Conservation (phyloP, 2,888 invertebrate genomes). For the Ommatoiulus sabulosus region DNA sequence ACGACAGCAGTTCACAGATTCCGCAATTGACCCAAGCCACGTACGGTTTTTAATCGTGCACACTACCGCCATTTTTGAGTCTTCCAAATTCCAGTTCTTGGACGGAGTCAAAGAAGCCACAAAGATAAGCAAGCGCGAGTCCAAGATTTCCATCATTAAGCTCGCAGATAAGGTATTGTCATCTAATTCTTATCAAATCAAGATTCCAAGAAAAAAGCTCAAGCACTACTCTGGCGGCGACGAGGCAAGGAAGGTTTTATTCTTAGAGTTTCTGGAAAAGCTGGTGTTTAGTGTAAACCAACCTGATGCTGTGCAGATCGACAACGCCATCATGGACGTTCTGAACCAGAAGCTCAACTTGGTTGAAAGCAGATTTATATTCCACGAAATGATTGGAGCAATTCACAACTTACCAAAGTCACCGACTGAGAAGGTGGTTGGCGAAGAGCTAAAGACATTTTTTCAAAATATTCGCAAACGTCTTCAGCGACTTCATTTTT, state of each 20-base stretch:
- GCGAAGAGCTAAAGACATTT: not conserved
- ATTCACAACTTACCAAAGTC: not conserved
- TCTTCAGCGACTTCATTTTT: not conserved
- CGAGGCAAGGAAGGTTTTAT: not conserved
- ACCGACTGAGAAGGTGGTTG: not conserved
- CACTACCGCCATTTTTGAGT: not conserved
- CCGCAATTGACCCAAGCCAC: not conserved
- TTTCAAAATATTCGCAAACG: not conserved
- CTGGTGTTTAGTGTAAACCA: not conserved
- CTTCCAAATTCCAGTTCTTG: not conserved
- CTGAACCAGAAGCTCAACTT: not conserved
- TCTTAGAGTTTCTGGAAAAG: constrained; percentile 3
- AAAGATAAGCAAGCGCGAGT: not conserved
- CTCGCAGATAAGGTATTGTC: not conserved
- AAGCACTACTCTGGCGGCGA: not conserved
- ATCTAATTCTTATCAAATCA: not conserved
- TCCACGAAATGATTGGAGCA: not conserved
- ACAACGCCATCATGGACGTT: not conserved
- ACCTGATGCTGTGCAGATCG: not conserved
- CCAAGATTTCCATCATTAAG: not conserved
- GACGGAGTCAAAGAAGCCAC: not conserved
- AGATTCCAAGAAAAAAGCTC: not conserved
- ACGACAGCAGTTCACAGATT: not conserved
- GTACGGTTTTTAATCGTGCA: not conserved
- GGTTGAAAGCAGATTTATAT: not conserved